Evolutionary conservation across 2,113 vertebrate species (phyloP), one percentile per base, ranked within the genome.

Genomic region (Ginglymostoma cirratum): DNA sequence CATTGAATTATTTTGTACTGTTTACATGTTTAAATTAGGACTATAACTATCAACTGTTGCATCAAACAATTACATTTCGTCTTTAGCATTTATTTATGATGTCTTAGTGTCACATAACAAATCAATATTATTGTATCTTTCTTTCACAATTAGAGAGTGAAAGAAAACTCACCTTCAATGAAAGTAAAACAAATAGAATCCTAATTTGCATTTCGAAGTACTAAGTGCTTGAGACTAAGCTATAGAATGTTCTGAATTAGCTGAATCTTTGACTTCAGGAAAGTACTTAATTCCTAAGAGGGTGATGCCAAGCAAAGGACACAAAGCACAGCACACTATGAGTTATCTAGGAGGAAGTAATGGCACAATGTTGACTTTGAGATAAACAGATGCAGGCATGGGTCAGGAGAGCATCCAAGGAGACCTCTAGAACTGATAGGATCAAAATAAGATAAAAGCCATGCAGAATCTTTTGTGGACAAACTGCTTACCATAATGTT

Each of bases 21-120:
- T 30, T 95, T 95, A 95, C 67, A 72, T 95, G 45, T 52, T 95
- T 95, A 95, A 95, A 95, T 95, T 70, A 72, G 72, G 72, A 95
- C 92, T 69, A 94, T 72, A 95, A 95, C 69, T 19, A 95, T 72
- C 94, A 52, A 95, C 72, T 52, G 12, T 42, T 95, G 34, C 69
- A 72, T 45, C 94, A 72, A 72, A 72, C 72, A 76, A 72, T 48
- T 69, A 76, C 94, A 52, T 95, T 95, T 95, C 12, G 27, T 42
- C 94, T 52, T 76, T 52, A 52, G 8, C 45, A 34, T 95, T 95
- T 27, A 90, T 90, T 30, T 90, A 30, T 4, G 87, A 90, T 90
- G 48, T 61, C 87, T 90, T 52, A 70, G 19, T 76, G 76, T 94
- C 66, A 67, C 42, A 95, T 52, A 27, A 95, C n/a, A 72, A 70